Base-by-base conservation (phyloP, 2,113 vertebrate genomes). In the Megaleporinus macrocephalus region DNA sequence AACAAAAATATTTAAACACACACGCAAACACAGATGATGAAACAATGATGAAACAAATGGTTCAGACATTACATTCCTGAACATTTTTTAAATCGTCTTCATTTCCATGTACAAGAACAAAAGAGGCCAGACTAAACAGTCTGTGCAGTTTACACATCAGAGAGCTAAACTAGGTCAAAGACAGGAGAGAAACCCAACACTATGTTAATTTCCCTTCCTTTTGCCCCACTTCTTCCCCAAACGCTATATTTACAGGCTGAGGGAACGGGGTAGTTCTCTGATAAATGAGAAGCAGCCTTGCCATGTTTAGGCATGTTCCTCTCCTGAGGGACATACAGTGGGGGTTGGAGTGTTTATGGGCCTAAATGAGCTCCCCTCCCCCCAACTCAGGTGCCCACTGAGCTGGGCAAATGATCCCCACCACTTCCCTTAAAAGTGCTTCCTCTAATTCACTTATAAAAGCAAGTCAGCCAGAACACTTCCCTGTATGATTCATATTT, bases 111-210 rank as follows among this genome's bases (percentile, higher is more conserved):
- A 14, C 51, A 80, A 26, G 41, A 27, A 29, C 72, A 69, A 71
- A 76, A 80, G 27, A 41, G 57, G 20, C 24, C 61, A 63, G 27
- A 72, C 30, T 51, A 73, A 81, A 71, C 47, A 73, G 59, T 12
- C 62, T 79, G 77, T 69, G 65, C 61, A 44, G 29, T 78, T 72
- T 36, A 47, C 30, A 71, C 59, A 72, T 75, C 65, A 49, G 53
- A 63, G 49, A 51, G 68, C 26, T 75, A 83, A 87, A 80, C 49
- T 81, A 78, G 83, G 86, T 70, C 84, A 83, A 57, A 87, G 73
- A 76, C 49, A 68, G 33, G 24, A 72, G 70, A 66, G 65, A 72
- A 71, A 80, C 51, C 61, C 26, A 69, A 79, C 57, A 78, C 71
- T 57, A 81, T 74, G 61, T 59, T 83, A 66, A 86, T 78, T 59